Evolutionary conservation across 2,113 vertebrate genomes (phyloP).

Genomic region (Cololabis saira): DNA sequence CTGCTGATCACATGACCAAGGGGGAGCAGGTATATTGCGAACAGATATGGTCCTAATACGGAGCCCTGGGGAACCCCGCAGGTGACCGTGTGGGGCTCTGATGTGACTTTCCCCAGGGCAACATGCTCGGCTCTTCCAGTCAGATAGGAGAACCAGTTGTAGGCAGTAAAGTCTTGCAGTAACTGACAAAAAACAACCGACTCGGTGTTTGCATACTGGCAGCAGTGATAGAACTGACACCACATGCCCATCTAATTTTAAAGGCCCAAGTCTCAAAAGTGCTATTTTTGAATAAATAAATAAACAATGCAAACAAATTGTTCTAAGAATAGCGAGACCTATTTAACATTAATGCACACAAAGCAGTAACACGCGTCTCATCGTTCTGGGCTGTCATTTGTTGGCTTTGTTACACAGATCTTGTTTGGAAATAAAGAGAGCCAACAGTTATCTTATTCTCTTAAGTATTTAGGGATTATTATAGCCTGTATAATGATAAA

Average conservation of each 20-base stretch:
- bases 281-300: constrained; percentile 63
- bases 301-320: constrained; percentile 53
- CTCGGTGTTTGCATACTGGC: constrained; percentile 4
- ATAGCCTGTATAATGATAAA: constrained; percentile 23
- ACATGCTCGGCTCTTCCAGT: too few relatives aligned
- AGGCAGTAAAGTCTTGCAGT: too few relatives aligned
- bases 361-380: constrained; percentile 38
- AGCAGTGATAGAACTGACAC: constrained; percentile 18
- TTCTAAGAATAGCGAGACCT: constrained; percentile 60
- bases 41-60: too few relatives aligned
- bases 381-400: constrained; percentile 50
- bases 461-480: constrained; percentile 31
- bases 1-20: too few relatives aligned
- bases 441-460: constrained; percentile 24
- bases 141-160: too few relatives aligned
- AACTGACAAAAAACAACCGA: too few relatives aligned
- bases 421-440: constrained; percentile 50
- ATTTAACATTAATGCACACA: constrained; percentile 57
- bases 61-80: too few relatives aligned
- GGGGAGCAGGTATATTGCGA: too few relatives aligned
- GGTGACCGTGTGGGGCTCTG: too few relatives aligned
- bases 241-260: constrained; percentile 2
- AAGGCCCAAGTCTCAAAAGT: constrained; percentile 29
- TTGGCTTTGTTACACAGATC: constrained; percentile 45
- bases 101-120: too few relatives aligned